Evolutionary conservation across 2,888 invertebrate species (phyloP).

Genomic region (Cephus pulcher): DNA sequence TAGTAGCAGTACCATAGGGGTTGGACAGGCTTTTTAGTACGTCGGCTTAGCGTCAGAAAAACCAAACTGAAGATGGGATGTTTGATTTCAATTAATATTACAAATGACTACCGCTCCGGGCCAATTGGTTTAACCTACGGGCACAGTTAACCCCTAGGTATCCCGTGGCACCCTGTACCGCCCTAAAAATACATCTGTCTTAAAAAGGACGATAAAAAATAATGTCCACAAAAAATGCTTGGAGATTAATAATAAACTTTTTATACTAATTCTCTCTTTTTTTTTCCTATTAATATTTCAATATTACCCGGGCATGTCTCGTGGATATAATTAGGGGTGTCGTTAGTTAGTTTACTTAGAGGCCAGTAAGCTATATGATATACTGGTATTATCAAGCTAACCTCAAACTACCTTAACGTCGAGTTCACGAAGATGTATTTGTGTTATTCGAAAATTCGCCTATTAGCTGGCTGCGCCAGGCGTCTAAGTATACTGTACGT

Average conservation of each 20-base stretch:
- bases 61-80: conserved; percentile 33
- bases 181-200: not conserved
- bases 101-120: conserved; percentile 24
- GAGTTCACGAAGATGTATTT: conserved; percentile 46
- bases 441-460: conserved; percentile 45
- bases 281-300: not conserved
- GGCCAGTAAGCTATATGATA: conserved; percentile 7
- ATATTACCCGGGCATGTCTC: not conserved
- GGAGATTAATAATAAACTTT: not conserved
- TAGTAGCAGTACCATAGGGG: not conserved
- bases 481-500: conserved; percentile 35
- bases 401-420: conserved; percentile 33
- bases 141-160: not conserved
- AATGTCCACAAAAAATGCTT: not conserved
- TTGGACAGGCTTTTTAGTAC: conserved; percentile 31
- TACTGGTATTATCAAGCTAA: not conserved
- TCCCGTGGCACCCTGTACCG: not conserved
- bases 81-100: conserved; percentile 53
- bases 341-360: conserved; percentile 34
- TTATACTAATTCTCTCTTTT: not conserved
- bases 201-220: not conserved
- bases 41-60: conserved; percentile 34
- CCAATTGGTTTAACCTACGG: not conserved
- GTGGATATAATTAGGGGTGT: not conserved
- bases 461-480: conserved; percentile 39